Evolutionary conservation across 2,888 invertebrate species (phyloP).

Genomic region (Chymomyza fuscimana): DNA sequence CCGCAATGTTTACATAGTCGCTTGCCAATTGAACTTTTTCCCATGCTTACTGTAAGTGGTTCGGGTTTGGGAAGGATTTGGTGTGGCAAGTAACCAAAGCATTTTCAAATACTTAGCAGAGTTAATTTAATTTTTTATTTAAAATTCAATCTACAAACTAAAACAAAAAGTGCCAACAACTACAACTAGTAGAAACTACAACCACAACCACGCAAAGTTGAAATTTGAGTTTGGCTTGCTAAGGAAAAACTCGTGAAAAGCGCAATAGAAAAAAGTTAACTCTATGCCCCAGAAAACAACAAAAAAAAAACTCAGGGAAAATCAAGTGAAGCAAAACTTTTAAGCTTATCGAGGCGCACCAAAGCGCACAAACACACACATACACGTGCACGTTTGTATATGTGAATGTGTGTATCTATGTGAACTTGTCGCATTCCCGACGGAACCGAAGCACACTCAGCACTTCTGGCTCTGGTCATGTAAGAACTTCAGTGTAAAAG

Average conservation of each 20-base stretch:
- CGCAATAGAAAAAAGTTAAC: conserved; percentile 19
- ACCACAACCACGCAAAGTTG: conserved; percentile 22
- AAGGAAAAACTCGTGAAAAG: conserved; percentile 16
- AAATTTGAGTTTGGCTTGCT: conserved; percentile 13
- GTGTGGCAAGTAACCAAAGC: conserved; percentile 14
- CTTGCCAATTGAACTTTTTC: conserved; percentile 72
- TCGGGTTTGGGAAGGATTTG: background rate
- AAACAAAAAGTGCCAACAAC: conserved; percentile 74
- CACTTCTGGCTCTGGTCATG: conserved; percentile 25
- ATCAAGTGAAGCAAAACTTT: conserved; percentile 52
- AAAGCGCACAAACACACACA: conserved; percentile 5
- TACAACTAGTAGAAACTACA: conserved; percentile 27
- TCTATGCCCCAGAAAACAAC: background rate
- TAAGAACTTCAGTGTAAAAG: conserved; percentile 68
- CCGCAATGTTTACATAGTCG: conserved; percentile 73
- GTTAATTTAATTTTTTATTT: conserved; percentile 78
- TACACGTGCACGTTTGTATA: conserved; percentile 3
- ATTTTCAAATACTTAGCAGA: conserved; percentile 73
- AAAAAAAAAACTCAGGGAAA: conserved; percentile 4
- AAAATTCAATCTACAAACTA: conserved; percentile 79
- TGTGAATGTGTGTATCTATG: conserved; percentile 4
- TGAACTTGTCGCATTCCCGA: conserved; percentile 51
- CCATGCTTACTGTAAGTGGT: conserved; percentile 32
- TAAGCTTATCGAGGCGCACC: conserved; percentile 55
- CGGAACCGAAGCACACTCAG: conserved; percentile 36